A percentile compares a stretch with the other conserved stretches of the same genome.
These are phyloP conservation scores for Corythornis vintsioides DNA, from an alignment of 2,113 vertebrate species.

Conservation along the genomic window DNA sequence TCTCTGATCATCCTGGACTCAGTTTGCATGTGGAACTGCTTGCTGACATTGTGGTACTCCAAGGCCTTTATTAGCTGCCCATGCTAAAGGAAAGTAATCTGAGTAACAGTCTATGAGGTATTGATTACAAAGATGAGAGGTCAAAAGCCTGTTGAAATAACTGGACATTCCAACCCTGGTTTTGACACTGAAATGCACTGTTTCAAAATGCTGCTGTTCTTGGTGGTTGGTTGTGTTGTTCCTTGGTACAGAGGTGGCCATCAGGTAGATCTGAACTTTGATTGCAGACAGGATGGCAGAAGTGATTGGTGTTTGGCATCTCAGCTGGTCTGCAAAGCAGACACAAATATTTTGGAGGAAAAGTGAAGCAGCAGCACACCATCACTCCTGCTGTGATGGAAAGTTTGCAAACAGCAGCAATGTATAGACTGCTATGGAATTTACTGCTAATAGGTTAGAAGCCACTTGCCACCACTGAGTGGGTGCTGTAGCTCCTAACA, in stretches of 20 bases:
- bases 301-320: neutral
- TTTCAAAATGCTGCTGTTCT: neutral
- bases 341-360: neutral
- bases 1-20: neutral
- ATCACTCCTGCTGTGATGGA: neutral
- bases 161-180: neutral
- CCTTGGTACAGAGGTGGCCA: neutral
- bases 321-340: neutral
- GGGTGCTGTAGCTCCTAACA: neutral
- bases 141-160: neutral
- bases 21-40: neutral
- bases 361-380: neutral
- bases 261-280: neutral
- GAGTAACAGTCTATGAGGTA: neutral
- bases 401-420: neutral
- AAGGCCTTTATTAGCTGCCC: neutral
- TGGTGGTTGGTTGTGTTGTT: neutral
- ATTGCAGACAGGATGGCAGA: neutral
- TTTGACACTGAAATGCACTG: neutral
- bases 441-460: neutral
- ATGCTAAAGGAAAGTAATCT: neutral
- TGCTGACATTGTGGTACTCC: fast-evolving
- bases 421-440: neutral
- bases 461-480: neutral
- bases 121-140: neutral